Evolutionary conservation across 2,797 vertebrate species (phyloP).

Genomic region (Sphenopsis melanotis): DNA sequence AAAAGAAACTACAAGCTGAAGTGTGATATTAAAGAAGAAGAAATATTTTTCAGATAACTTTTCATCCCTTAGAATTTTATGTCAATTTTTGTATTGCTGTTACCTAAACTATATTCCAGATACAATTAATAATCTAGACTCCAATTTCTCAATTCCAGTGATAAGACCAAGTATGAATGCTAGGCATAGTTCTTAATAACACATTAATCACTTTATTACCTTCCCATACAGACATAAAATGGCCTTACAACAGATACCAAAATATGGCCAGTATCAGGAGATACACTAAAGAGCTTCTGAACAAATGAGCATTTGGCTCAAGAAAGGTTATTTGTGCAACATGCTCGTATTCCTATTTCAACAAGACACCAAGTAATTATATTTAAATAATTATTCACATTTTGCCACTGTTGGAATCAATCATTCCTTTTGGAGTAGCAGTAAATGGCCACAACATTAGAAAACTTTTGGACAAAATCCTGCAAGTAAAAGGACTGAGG

Average conservation of each 20-base stretch:
- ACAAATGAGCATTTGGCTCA: neutral
- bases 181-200: neutral
- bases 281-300: neutral
- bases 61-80: neutral
- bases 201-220: neutral
- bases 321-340: neutral
- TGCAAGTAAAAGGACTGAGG: neutral
- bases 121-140: neutral
- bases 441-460: neutral
- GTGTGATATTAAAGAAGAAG: neutral
- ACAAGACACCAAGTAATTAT: neutral
- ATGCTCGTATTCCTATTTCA: neutral
- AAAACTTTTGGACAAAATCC: neutral
- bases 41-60: neutral
- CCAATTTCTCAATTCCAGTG: neutral
- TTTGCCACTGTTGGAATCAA: neutral
- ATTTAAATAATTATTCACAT: neutral
- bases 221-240: neutral
- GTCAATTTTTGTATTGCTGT: neutral
- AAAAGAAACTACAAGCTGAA: neutral
- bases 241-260: neutral
- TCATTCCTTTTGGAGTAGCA: neutral
- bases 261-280: neutral
- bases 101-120: neutral
- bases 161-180: neutral